Conservation (phyloP, 1,140 invertebrate species). For the Brachionus koreanus region DNA sequence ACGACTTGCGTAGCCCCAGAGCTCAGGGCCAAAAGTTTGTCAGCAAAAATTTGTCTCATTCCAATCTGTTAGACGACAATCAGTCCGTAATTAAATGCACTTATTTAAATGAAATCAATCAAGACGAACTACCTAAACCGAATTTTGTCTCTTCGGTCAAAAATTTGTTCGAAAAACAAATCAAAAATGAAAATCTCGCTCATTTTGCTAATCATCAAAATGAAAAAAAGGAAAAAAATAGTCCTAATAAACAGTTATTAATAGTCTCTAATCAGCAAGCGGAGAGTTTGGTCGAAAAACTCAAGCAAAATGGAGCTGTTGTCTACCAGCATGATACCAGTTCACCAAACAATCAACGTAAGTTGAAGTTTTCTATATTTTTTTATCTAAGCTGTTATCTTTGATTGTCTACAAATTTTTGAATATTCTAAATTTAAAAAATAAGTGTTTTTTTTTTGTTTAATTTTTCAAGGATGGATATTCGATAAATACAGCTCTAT, state of each 20-base stretch:
- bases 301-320: constrained; percentile 28
- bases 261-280: not conserved
- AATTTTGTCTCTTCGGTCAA: constrained; percentile 44
- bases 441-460: too few species aligned
- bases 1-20: constrained; percentile 7
- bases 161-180: constrained; percentile 40
- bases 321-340: constrained; percentile 6
- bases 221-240: not conserved
- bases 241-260: constrained; percentile 1
- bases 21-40: not conserved
- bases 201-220: not conserved
- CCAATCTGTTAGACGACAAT: not conserved
- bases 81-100: constrained; percentile 27
- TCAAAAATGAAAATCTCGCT: not conserved
- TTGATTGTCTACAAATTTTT: too few species aligned
- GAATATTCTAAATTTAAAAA: too few species aligned
- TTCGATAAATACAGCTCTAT: too few species aligned
- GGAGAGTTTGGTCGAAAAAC: not conserved
- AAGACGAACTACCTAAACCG: constrained; percentile 32
- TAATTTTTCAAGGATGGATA: too few species aligned
- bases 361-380: not conserved
- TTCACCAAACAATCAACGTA: not conserved
- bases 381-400: not conserved
- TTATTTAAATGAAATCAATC: constrained; percentile 44
- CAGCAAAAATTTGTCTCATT: not conserved